Base-by-base conservation (phyloP, 1,140 invertebrate species). In the Ephestia elutella region DNA sequence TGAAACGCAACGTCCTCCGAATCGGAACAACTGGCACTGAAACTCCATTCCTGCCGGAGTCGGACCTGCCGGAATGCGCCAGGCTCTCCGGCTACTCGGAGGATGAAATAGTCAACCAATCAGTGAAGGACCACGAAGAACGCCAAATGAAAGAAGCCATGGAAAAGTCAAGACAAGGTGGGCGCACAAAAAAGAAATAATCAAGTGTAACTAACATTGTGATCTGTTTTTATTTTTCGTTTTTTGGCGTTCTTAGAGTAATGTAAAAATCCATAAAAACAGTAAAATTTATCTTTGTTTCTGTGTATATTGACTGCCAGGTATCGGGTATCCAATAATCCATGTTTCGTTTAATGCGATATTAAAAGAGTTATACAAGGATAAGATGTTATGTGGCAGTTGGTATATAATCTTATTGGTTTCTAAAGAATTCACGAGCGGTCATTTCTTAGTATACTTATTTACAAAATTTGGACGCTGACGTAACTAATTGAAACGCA, bases 11-110 rank as follows among this genome's bases (percentile, higher is more conserved):
- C 87, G 91, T 97, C 0, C 89, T 99, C 18, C 92, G 92, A 44
- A 99, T 99, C 73, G 98, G 97, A n/a, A 98, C 97, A 0, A 98
- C 97, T 0, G 96, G 96, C 19, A 97, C 96, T 0, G 94, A 96
- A 84, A 98, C 98, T 0, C 85, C 91, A 13, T 99, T 99, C 87
- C 87, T 99, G 58, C 89, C 94, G 0, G 98, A 99, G 90, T 93
- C 92, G 70, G 95, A 97, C 62, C 87, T 98, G 56, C 96, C 96
- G 1, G 92, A 86, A 53, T 91, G 86, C 63, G 78, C 84, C 60
- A 75, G 86, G 32, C 85, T 89, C 32, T 89, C 83, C 44, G 90
- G 86, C 68, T 90, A 78, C 71, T 90, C 65, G 90, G 95, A 84
- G 91, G 96, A 68, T 78, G 89, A 82, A 89, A 93, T 75, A 18